A percentile compares a stretch with the other conserved stretches of the same genome.
Evolutionary conservation across 2,888 invertebrate species (phyloP).

Genomic region (Acrobasis suavella): DNA sequence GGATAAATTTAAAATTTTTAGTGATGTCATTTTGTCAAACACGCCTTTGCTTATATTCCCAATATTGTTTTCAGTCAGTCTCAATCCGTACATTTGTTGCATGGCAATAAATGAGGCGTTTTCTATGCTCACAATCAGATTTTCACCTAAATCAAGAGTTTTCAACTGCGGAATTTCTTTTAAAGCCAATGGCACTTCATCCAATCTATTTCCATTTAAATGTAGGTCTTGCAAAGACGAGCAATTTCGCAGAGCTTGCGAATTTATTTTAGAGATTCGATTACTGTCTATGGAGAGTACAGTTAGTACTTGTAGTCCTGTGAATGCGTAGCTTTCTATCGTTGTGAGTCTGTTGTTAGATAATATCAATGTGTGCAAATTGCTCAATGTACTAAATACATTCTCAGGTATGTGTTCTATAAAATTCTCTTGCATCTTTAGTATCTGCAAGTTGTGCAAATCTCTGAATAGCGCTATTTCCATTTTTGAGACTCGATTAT

Average conservation of each 20-base stretch:
- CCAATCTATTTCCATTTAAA: constrained; percentile 90
- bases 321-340: constrained; percentile 89
- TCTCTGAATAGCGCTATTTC: constrained; percentile 90
- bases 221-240: constrained; percentile 91
- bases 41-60: constrained; percentile 90
- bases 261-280: constrained; percentile 87
- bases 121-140: constrained; percentile 89
- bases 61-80: constrained; percentile 92
- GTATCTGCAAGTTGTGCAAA: constrained; percentile 89
- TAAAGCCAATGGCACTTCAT: constrained; percentile 88
- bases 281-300: constrained; percentile 91
- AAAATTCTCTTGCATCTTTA: constrained; percentile 90
- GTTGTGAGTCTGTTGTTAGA: constrained; percentile 90
- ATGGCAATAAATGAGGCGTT: constrained; percentile 91
- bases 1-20: constrained; percentile 92
- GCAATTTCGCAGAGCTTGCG: constrained; percentile 89
- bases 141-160: constrained; percentile 92
- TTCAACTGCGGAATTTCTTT: constrained; percentile 89
- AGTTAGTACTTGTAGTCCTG: constrained; percentile 88
- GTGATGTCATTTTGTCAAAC: constrained; percentile 88
- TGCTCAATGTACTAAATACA: constrained; percentile 88
- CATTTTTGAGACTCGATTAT: constrained; percentile 88
- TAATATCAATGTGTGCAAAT: constrained; percentile 90
- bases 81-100: constrained; percentile 90
- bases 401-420: constrained; percentile 90